These are phyloP conservation scores for Probosciger aterrimus DNA, from an alignment of 2,113 vertebrate species.

Conservation along the genomic window DNA sequence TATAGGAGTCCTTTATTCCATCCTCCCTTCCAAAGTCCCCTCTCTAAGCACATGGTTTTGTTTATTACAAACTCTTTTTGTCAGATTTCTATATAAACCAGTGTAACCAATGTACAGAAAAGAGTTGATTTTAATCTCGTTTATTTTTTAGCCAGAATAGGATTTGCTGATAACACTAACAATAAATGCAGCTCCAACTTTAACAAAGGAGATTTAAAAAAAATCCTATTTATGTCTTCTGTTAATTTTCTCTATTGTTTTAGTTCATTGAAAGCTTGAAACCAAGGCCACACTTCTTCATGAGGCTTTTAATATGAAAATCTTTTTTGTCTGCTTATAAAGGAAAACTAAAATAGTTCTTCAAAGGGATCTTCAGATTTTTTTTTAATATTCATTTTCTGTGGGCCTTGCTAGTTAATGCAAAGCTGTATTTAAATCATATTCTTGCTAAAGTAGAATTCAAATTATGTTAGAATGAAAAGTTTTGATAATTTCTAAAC, in stretches of 20 bases:
- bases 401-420: background rate
- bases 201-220: background rate
- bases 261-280: conserved; percentile 1
- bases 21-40: background rate
- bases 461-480: background rate
- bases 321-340: background rate
- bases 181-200: background rate
- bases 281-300: background rate
- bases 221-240: background rate
- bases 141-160: background rate
- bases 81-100: background rate
- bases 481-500: background rate
- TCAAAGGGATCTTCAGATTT: background rate
- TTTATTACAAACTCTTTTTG: background rate
- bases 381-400: conserved; percentile 7
- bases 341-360: background rate
- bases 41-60: background rate
- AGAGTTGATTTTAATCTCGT: background rate
- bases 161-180: background rate
- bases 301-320: background rate
- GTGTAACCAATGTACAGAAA: background rate
- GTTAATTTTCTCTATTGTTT: conserved; percentile 38
- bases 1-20: background rate
- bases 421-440: background rate
- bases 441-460: background rate